Evolutionary conservation across 2,113 vertebrate genomes (phyloP), one percentile per base, ranked within the genome.

Genomic region (Cepphus grylle): DNA sequence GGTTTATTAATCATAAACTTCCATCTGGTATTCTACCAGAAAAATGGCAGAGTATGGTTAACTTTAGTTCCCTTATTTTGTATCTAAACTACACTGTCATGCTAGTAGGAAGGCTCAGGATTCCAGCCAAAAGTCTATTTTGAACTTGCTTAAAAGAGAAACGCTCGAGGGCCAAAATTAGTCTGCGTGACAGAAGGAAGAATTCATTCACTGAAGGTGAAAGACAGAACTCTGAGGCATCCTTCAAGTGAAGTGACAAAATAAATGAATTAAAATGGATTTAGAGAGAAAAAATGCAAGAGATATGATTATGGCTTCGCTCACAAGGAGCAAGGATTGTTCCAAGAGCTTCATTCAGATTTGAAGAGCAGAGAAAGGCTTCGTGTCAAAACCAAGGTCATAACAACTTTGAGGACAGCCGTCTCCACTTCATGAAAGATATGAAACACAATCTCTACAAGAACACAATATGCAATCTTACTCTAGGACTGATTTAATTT

Each of bases 51-150:
- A 92, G 70, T 53, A 87, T 20, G 32, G 73, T 43, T 94, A 93
- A 66, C 71, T 94, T 88, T 2, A 83, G 62, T 23, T 88, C 23
- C 32, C 80, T 83, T 94, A 91, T 81, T 94, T 62, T 88, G 21
- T 92, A 70, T 77, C 79, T 86, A 71, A 95, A 91, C 80, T 93
- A 78, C 89, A 53, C 61, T 73, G 78, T n/a, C 70, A 36, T n/a
- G 45, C 81, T 58, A 76, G 91, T 13, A 76, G 83, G 91, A 89
- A 96, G 95, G 86, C 81, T 93, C 42, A 82, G 97, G 86, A 95
- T 95, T 87, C 86, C 66, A 96, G 96, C 95, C 95, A 97, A 74
- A 96, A 90, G 69, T 95, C 95, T 97, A 97, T 97, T 97, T 96
- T 96, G 91, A 97, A 95, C 94, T 85, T 77, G 89, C 91, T 87